Evolutionary conservation across 2,113 vertebrate species (phyloP).

Genomic region (Prionailurus viverrinus): DNA sequence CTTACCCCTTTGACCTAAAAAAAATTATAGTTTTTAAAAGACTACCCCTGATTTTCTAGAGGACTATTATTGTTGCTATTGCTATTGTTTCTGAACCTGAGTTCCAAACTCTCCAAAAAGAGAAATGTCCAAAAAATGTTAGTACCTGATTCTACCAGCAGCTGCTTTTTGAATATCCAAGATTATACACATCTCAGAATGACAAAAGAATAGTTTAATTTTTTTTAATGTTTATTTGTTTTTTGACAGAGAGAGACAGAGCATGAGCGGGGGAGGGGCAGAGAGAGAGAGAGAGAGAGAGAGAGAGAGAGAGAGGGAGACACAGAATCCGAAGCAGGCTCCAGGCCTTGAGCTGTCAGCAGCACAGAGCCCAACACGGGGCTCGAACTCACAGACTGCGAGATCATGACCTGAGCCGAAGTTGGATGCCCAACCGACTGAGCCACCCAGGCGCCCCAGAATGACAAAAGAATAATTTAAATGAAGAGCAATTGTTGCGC

Average conservation of each 20-base stretch:
- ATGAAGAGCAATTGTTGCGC: slow-evolving; percentile 27
- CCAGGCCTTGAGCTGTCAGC: too few species aligned
- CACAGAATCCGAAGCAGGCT: too few species aligned
- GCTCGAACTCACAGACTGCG: too few species aligned
- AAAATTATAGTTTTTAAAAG: slow-evolving; percentile 12
- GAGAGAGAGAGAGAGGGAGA: too few species aligned
- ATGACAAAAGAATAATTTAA: slow-evolving; percentile 39
- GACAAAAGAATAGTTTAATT: slow-evolving; percentile 44
- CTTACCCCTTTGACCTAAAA: slow-evolving; percentile 33
- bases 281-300: too few species aligned
- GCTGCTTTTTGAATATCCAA: slow-evolving; percentile 7
- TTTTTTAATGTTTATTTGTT: too few species aligned
- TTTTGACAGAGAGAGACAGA: too few species aligned
- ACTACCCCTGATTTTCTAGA: slow-evolving; percentile 45
- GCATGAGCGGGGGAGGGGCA: too few species aligned
- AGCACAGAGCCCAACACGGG: too few species aligned
- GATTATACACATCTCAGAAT: not conserved
- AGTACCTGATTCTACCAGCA: not conserved
- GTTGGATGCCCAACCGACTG: too few species aligned
- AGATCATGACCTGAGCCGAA: too few species aligned
- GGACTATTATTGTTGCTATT: not conserved
- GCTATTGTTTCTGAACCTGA: not conserved
- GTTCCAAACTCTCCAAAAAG: slow-evolving; percentile 4
- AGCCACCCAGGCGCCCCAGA: too few species aligned
- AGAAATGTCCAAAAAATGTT: not conserved